phyloP scores from a whole-genome alignment of 2,888 invertebrate species.

The Leistus spinibarbis region DNA sequence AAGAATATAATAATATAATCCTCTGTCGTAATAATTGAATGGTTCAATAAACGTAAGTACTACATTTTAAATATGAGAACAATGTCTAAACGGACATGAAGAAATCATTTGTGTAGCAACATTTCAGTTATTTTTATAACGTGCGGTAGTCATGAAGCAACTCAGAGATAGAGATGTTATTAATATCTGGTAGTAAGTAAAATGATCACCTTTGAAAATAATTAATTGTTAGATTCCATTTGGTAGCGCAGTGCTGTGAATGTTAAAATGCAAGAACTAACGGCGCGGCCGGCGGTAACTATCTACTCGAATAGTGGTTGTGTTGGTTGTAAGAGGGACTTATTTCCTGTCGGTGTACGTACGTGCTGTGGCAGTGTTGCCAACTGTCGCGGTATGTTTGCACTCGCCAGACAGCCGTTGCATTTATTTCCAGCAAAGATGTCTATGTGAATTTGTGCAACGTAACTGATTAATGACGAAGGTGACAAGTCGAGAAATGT shows the following conservation, averaged over 20 bases:
- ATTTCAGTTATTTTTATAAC: not conserved
- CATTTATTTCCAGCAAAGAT: conserved; percentile 26
- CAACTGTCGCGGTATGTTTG: conserved; percentile 29
- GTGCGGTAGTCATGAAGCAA: not conserved
- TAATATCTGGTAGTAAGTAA: not conserved
- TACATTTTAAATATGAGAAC: no score
- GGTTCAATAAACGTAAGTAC: no score
- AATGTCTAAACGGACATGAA: not conserved
- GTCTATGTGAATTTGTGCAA: conserved; percentile 5
- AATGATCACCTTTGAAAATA: not conserved
- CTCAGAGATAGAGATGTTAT: not conserved
- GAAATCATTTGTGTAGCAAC: not conserved
- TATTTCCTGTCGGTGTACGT: conserved; percentile 25
- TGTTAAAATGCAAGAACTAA: not conserved
- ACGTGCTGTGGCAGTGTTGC: conserved; percentile 22
- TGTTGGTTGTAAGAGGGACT: conserved; percentile 9
- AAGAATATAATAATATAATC: no score
- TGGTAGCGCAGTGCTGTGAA: not conserved
- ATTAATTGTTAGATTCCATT: conserved; percentile 11
- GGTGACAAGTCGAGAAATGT: conserved; percentile 17
- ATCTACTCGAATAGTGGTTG: no score
- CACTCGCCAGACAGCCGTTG: conserved; percentile 20
- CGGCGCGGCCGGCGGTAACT: not conserved
- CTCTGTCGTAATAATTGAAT: no score
- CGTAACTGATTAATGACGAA: conserved; percentile 26